phyloP scores from a whole-genome alignment of 2,888 invertebrate species.

The Pterostichus madidus region DNA sequence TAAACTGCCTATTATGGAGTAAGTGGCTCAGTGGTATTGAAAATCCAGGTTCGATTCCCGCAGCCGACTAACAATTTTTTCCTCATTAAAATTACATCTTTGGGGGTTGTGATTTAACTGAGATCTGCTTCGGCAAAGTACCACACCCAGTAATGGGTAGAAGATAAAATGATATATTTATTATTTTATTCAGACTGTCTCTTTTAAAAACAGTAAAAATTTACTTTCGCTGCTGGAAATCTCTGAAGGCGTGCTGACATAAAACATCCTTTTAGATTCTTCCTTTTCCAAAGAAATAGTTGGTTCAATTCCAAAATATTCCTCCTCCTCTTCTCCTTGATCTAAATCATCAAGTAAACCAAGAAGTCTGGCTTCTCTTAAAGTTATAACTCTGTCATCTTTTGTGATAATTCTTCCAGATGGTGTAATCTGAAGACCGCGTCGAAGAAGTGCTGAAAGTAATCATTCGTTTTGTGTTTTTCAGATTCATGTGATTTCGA shows the following conservation, averaged over 20 bases:
- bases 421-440: slow-evolving; percentile 73
- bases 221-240: slow-evolving; percentile 40
- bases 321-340: slow-evolving; percentile 46
- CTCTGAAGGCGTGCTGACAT: slow-evolving; percentile 21
- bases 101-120: too few relatives aligned
- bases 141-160: too few relatives aligned
- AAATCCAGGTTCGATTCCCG: too few relatives aligned
- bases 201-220: not conserved
- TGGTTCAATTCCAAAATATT: not conserved
- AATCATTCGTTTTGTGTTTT: not conserved
- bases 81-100: too few relatives aligned
- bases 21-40: too few relatives aligned
- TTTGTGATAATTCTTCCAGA: slow-evolving; percentile 73
- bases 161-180: too few relatives aligned
- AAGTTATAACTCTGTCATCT: slow-evolving; percentile 72
- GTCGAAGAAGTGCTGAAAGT: slow-evolving; percentile 69
- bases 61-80: too few relatives aligned
- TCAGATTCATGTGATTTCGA: not conserved
- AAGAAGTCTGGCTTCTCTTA: slow-evolving; percentile 72
- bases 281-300: not conserved
- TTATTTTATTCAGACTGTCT: too few relatives aligned
- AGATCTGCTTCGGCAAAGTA: too few relatives aligned
- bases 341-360: slow-evolving; percentile 69
- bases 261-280: not conserved
- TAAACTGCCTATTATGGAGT: too few relatives aligned